A percentile compares a stretch with the other conserved stretches of the same genome.
These are phyloP conservation scores for Drepana arcuata DNA, from an alignment of 1,140 invertebrate species.

Conservation along the genomic window DNA sequence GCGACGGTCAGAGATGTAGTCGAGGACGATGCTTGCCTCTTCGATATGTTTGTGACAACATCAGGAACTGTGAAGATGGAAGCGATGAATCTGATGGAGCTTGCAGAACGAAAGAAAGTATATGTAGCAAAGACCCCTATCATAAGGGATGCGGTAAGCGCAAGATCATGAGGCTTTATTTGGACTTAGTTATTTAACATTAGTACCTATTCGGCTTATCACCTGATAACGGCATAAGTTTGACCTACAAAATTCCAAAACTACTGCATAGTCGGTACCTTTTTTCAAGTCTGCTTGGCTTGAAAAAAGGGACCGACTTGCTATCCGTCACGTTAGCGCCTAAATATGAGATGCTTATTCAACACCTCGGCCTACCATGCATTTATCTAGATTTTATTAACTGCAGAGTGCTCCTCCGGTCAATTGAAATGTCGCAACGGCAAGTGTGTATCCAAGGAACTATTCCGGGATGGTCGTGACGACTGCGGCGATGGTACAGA, in stretches of 20 bases:
- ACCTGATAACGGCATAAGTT: no score
- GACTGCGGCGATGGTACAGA: constrained; percentile 82
- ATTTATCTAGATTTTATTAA: not conserved
- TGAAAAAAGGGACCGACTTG: no score
- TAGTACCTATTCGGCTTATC: no score
- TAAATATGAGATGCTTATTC: no score
- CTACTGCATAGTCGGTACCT: no score
- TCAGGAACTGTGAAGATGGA: constrained; percentile 79
- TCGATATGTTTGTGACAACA: constrained; percentile 78
- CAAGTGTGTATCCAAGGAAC: constrained; percentile 77
- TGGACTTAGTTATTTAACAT: no score
- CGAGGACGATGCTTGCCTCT: constrained; percentile 79
- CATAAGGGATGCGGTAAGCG: constrained; percentile 49
- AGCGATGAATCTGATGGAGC: constrained; percentile 74
- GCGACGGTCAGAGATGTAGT: constrained; percentile 77
- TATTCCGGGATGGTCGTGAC: constrained; percentile 77
- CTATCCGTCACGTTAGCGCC: no score
- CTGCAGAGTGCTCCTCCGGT: constrained; percentile 72
- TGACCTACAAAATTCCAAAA: no score
- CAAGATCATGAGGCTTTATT: no score
- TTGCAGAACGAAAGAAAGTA: constrained; percentile 56
- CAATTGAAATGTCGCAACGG: constrained; percentile 79
- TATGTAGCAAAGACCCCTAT: constrained; percentile 43
- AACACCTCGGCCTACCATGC: no score
- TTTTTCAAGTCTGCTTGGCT: no score